These are phyloP conservation scores for Toxotes lorentzi DNA, from an alignment of 2,797 vertebrate genomes.

Conservation along the genomic window DNA sequence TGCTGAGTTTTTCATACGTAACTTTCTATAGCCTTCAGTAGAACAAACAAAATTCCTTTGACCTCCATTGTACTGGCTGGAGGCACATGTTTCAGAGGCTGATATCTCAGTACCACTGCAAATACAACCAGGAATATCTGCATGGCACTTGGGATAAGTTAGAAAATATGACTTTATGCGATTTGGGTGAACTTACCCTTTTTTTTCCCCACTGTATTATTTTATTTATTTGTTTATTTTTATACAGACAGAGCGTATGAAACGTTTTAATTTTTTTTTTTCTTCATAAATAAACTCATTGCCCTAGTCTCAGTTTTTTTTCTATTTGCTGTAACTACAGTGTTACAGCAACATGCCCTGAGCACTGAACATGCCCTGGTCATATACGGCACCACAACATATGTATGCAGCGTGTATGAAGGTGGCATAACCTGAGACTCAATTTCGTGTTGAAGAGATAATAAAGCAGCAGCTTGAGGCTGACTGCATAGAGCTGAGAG, in stretches of 20 bases:
- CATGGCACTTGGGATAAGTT: not conserved
- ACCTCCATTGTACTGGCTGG: not conserved
- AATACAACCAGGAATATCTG: not conserved
- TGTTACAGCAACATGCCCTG: no score
- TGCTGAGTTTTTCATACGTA: not conserved
- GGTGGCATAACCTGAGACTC: slow-evolving; percentile 39
- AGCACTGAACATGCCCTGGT: slow-evolving; percentile 45
- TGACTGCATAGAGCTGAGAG: slow-evolving; percentile 50
- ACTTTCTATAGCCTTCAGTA: slow-evolving; percentile 7
- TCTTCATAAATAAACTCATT: slow-evolving; percentile 19
- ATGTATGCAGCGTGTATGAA: slow-evolving; percentile 40
- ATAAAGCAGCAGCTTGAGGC: slow-evolving; percentile 58
- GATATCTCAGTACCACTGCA: slow-evolving; percentile 6
- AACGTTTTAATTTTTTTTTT: not conserved
- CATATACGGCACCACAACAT: slow-evolving; percentile 62
- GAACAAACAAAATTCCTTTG: slow-evolving; percentile 9
- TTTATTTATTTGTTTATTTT: not conserved
- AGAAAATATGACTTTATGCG: not conserved
- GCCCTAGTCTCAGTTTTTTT: slow-evolving; percentile 12
- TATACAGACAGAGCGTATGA: not conserved
- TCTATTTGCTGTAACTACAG: slow-evolving; percentile 25
- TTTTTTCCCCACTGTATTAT: not conserved
- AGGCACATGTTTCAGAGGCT: not conserved
- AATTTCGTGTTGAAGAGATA: slow-evolving; percentile 49
- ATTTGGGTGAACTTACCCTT: not conserved